phyloP scores from a whole-genome alignment of 2,797 vertebrate species.

The Emydoidea blandingii region DNA sequence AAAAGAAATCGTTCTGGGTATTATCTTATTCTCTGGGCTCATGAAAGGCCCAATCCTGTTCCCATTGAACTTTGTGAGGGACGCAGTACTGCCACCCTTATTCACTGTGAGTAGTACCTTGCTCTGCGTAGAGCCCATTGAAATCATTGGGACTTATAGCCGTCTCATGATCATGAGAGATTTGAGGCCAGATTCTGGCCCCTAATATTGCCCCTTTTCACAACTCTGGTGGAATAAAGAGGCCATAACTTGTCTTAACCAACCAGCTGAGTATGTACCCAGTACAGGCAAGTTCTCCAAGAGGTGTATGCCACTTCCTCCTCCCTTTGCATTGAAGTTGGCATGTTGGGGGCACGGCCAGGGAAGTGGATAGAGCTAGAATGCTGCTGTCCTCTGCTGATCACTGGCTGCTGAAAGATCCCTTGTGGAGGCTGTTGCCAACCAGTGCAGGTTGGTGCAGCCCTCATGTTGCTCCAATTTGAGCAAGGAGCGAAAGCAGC shows the following conservation, averaged over 20 bases:
- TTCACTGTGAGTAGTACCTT: background rate
- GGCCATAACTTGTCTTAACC: background rate
- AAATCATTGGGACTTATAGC: background rate
- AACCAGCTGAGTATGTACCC: accelerated
- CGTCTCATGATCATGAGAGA: background rate
- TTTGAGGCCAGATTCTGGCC: background rate
- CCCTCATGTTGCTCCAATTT: background rate
- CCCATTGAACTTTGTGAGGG: background rate
- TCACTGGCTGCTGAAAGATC: background rate
- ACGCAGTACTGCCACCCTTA: background rate
- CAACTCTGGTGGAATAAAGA: background rate
- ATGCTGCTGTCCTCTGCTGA: background rate
- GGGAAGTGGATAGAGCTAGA: no score
- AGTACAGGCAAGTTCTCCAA: background rate
- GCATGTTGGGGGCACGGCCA: no score
- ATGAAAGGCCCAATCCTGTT: background rate
- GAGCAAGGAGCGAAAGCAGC: background rate
- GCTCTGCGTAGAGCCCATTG: background rate
- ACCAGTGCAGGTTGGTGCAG: background rate
- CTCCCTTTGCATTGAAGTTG: background rate
- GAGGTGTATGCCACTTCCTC: background rate
- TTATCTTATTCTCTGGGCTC: background rate
- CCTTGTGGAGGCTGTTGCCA: background rate
- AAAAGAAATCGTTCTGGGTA: background rate
- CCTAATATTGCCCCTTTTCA: accelerated